Percentiles rank a stretch among this genome's conserved stretches.
These are phyloP conservation scores for Alaudala cheleensis DNA, from an alignment of 2,113 vertebrate species.

Conservation along the genomic window DNA sequence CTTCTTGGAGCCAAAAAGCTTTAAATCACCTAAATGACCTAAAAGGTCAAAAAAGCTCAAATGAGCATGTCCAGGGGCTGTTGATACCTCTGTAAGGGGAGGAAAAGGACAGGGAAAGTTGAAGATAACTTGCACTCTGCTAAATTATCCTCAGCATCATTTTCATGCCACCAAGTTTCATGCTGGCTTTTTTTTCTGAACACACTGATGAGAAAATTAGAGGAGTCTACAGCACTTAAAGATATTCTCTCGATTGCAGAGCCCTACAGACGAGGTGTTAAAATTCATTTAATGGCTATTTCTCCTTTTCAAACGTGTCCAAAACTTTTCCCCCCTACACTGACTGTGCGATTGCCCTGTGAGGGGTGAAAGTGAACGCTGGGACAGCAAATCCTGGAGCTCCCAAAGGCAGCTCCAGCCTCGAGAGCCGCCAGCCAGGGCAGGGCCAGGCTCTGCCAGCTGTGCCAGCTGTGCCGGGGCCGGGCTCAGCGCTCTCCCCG, in stretches of 20 bases:
- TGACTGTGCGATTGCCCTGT: fast-evolving
- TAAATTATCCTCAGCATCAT: background rate
- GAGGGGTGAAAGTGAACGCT: fast-evolving
- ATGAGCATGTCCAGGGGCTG: background rate
- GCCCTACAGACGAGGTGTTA: background rate
- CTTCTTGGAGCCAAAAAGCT: background rate
- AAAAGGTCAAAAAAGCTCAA: background rate
- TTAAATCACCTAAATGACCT: background rate
- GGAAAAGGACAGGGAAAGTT: background rate
- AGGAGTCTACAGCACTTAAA: background rate
- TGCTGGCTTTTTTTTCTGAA: fast-evolving
- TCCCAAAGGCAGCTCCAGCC: background rate
- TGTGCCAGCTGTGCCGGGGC: background rate
- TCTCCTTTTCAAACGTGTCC: background rate
- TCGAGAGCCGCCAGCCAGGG: background rate
- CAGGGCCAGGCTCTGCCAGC: background rate
- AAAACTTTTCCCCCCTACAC: background rate
- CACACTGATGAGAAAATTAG: background rate
- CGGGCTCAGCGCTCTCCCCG: background rate
- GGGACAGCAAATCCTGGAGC: background rate
- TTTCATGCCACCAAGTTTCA: background rate
- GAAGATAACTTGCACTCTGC: background rate
- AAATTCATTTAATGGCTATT: background rate
- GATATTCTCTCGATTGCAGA: background rate
- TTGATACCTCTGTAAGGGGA: background rate